Base-by-base conservation (phyloP, 1,140 invertebrate species). In the Rhopalosiphum padi region DNA sequence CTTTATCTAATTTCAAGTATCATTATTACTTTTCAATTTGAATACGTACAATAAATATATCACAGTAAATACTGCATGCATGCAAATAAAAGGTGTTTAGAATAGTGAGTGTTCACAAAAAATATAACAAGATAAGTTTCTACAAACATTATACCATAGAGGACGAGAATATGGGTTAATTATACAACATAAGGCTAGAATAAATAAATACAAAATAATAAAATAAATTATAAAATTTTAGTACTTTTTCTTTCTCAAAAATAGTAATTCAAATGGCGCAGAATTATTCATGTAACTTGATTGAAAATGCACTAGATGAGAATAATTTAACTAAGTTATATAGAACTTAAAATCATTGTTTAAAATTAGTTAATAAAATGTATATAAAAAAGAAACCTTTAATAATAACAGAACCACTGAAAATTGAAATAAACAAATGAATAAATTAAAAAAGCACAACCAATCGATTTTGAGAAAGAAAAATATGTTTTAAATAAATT, bases 21-120 rank as follows among this genome's bases (percentile, higher is more conserved):
- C 35, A 82, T 51, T 55, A 68, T 91, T 77, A 46, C 68, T 90
- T 82, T 93, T 93, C 37, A 51, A 51, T 93, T 86, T 82, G 22
- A 85, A 85, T 93, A 85, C 35, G 25, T 55, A 86, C 77, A 93
- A 93, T 93, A 93, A 93, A 86, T 93, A 86, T 93, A 93, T 93
- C 91, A 93, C 91, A 93, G 91, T 93, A 93, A 93, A 86, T 93
- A 86, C 90, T 83, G 90, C 90, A 93, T 85, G 25, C 91, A 93
- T 93, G 91, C 91, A 93, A 93, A 43, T 86, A 86, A 92, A 92
- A 60, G 21, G 37, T 55, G 35, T 60, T 92, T 51, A 93, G 48
- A 93, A 93, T 93, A 93, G 91, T 85, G 82, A 82, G 51, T 90
- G 25, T 86, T 53, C 43, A 83, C 90, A 35, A 91, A 41, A 93